Conservation (phyloP, 2,113 vertebrate species). For the Geococcyx californianus region DNA sequence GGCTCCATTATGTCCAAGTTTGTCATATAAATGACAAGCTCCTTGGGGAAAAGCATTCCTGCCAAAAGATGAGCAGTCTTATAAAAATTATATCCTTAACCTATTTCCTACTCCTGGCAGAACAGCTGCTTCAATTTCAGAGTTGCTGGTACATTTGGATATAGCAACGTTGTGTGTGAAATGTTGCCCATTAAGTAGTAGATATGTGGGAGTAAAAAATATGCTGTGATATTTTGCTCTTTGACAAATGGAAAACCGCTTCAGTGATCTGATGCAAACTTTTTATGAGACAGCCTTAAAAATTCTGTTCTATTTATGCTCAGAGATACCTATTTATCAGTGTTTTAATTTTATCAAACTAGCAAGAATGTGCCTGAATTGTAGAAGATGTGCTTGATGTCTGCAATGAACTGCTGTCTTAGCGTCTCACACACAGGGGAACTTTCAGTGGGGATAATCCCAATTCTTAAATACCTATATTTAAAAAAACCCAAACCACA, state of each 20-base stretch:
- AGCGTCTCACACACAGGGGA: not conserved
- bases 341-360: not conserved
- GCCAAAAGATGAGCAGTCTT: conserved; percentile 65
- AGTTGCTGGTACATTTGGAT: conserved; percentile 16
- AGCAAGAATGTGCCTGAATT: not conserved
- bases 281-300: conserved; percentile 12
- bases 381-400: not conserved
- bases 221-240: conserved; percentile 28
- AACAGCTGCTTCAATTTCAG: conserved; percentile 62
- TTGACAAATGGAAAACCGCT: conserved; percentile 34
- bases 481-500: not conserved
- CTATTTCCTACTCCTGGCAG: conserved; percentile 51
- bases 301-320: conserved; percentile 9
- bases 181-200: conserved; percentile 57
- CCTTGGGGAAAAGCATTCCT: conserved; percentile 16
- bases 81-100: conserved; percentile 58
- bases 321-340: not conserved
- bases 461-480: not conserved
- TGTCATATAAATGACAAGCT: conserved; percentile 29
- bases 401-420: not conserved
- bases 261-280: conserved; percentile 5
- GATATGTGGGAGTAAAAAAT: conserved; percentile 37
- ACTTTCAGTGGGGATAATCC: not conserved
- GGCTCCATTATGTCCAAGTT: conserved; percentile 40
- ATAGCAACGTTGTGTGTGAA: conserved; percentile 15